These are phyloP conservation scores for Erebia epiphron DNA, from an alignment of 2,888 invertebrate species.

Conservation along the genomic window DNA sequence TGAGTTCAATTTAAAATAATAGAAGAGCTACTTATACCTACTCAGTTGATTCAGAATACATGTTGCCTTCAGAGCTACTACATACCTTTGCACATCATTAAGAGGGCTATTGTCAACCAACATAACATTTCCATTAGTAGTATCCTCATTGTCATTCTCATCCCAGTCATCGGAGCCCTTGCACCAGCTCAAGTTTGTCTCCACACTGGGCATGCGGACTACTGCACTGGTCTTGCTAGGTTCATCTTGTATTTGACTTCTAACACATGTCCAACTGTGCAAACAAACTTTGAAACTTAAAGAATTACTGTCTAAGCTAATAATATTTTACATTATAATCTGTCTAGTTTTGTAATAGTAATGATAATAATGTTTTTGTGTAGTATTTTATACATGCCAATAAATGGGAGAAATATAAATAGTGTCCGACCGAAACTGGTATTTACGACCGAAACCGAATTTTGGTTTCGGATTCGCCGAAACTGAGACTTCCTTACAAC, in stretches of 20 bases:
- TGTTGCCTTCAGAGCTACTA: neutral
- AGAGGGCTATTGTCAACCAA: conserved; percentile 80
- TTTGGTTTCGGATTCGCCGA: no score
- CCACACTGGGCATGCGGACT: conserved; percentile 62
- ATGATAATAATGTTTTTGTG: no score
- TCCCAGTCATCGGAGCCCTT: conserved; percentile 90
- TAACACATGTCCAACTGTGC: conserved; percentile 88
- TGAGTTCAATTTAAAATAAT: no score
- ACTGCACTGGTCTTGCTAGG: conserved; percentile 51
- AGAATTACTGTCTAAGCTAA: neutral
- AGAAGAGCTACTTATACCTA: no score
- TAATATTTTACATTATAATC: no score
- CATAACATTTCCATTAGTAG: conserved; percentile 89
- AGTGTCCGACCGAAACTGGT: no score
- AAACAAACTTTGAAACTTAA: neutral
- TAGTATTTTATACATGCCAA: no score
- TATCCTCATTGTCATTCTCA: conserved; percentile 81
- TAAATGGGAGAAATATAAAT: no score
- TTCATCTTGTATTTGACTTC: conserved; percentile 87
- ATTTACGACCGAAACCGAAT: no score
- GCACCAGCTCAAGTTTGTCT: conserved; percentile 86
- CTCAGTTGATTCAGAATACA: no score
- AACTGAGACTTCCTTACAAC: no score
- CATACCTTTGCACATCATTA: conserved; percentile 70
- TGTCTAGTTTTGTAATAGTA: no score